A percentile compares a stretch with the other conserved stretches of the same genome.
phyloP scores from a whole-genome alignment of 2,797 vertebrate genomes.

The Heliangelus exortis region DNA sequence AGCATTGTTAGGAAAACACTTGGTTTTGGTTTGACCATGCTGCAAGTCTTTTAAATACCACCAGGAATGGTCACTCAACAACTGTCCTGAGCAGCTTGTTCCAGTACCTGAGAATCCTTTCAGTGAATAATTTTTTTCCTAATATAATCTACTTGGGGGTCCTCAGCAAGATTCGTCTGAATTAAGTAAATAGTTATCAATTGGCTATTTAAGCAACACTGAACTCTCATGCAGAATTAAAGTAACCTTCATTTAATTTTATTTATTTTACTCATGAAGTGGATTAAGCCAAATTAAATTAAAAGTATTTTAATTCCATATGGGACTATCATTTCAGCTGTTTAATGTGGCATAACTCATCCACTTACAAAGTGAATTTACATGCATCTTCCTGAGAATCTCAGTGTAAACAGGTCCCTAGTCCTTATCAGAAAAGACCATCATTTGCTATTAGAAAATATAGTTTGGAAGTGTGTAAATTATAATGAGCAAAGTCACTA shows the following conservation, averaged over 20 bases:
- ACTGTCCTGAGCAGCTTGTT: no score
- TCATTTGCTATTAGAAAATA: neutral
- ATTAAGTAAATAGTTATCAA: neutral
- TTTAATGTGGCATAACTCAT: neutral
- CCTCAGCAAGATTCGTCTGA: neutral
- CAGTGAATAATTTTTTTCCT: no score
- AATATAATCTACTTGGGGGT: neutral
- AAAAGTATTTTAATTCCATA: neutral
- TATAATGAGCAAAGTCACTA: neutral
- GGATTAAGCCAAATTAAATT: slow-evolving; percentile 39
- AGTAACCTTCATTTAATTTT: neutral
- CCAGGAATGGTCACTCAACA: no score
- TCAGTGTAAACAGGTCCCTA: neutral
- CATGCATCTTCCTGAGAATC: neutral
- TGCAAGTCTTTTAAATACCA: no score
- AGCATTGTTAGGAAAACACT: no score
- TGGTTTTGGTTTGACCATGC: no score
- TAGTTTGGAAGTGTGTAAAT: slow-evolving; percentile 9
- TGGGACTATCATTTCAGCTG: neutral
- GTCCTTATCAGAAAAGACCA: neutral
- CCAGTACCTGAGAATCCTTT: no score
- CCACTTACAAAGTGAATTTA: slow-evolving; percentile 33
- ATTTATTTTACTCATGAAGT: slow-evolving; percentile 30
- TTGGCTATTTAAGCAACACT: neutral
- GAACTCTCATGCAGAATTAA: neutral